Percentiles rank a stretch among this genome's conserved stretches.
These are phyloP conservation scores for Sclerodermus sp. DNA, from an alignment of 2,888 invertebrate species.

Conservation along the genomic window DNA sequence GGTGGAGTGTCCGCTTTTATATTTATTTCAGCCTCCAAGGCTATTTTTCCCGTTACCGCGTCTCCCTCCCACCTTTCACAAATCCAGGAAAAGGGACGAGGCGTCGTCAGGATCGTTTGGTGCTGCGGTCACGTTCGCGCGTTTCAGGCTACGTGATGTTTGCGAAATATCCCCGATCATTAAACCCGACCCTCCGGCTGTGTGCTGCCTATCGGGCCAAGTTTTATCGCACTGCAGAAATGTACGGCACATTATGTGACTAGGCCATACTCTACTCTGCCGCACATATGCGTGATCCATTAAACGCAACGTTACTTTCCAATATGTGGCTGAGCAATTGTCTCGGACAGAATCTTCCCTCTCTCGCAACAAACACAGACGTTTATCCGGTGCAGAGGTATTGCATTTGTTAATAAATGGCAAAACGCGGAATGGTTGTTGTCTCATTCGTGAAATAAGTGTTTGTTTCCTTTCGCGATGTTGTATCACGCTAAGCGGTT, in stretches of 20 bases:
- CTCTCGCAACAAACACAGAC: too few species aligned
- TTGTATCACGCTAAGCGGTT: too few species aligned
- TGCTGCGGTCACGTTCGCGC: slow-evolving; percentile 51
- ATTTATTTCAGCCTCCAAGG: slow-evolving; percentile 30
- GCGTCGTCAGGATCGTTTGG: slow-evolving; percentile 31
- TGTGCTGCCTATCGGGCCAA: slow-evolving; percentile 3
- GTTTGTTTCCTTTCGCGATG: too few species aligned
- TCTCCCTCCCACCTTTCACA: background rate
- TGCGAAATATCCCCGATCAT: slow-evolving; percentile 46
- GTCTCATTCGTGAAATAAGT: too few species aligned
- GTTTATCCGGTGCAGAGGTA: too few species aligned
- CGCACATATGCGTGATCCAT: too few species aligned
- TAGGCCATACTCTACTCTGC: too few species aligned
- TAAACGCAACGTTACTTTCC: too few species aligned
- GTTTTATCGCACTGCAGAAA: background rate
- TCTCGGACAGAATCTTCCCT: too few species aligned
- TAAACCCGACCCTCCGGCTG: slow-evolving; percentile 33
- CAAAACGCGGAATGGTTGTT: too few species aligned
- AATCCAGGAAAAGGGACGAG: slow-evolving; percentile 8
- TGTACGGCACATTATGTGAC: background rate
- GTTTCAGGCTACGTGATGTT: slow-evolving; percentile 53
- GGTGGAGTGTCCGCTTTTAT: slow-evolving; percentile 23
- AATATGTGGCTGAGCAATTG: too few species aligned
- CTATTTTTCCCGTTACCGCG: slow-evolving; percentile 14
- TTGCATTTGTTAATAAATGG: too few species aligned